Evolutionary conservation across 2,113 vertebrate species (phyloP), one percentile per base, ranked within the genome.

Genomic region (Gopherus evgoodei): DNA sequence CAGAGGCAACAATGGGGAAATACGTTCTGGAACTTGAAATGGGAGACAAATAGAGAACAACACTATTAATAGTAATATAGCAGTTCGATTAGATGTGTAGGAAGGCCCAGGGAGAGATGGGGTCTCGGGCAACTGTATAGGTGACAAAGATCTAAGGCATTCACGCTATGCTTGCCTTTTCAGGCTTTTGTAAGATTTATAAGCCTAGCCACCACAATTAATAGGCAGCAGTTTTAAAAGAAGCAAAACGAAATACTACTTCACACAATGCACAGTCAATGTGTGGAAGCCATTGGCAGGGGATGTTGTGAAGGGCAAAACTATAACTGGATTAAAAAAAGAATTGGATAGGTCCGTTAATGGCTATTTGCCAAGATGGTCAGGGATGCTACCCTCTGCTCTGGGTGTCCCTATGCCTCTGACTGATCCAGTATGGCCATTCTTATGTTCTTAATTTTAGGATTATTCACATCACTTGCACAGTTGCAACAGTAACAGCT

Each of bases 1-100:
- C 27, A 1, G 3, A 76, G 89, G 92, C 91, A 93, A 75, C n/a
- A 95, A 89, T 59, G 95, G 88, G 87, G 95, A 96, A 96, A 90
- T 92, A 93, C 93, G 89, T 56, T 52, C 81, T 91, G 94, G 81
- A 96, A 93, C 72, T 35, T 57, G 78, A 95, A 80, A 76, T 29
- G 22, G 44, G 94, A 91, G 92, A 78, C 38, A 69, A 69, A 35
- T 35, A 84, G 93, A 95, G 95, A 81, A 82, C 7, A 57, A 27
- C 62, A 42, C 49, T 78, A 88, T 53, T 78, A 92, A 19, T 86
- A 84, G 86, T 42, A 65, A 69, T 69, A n/a, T 14, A 65, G 59
- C 16, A 52, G 3, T 10, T 82, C 16, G 49, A 78, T 85, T 88
- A 84, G 11, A 0, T 3, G n/a, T 13, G 10, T 35, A 84, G 78